Evolutionary conservation across 1,140 invertebrate species (phyloP).

Genomic region (Cyphomyrmex costatus): DNA sequence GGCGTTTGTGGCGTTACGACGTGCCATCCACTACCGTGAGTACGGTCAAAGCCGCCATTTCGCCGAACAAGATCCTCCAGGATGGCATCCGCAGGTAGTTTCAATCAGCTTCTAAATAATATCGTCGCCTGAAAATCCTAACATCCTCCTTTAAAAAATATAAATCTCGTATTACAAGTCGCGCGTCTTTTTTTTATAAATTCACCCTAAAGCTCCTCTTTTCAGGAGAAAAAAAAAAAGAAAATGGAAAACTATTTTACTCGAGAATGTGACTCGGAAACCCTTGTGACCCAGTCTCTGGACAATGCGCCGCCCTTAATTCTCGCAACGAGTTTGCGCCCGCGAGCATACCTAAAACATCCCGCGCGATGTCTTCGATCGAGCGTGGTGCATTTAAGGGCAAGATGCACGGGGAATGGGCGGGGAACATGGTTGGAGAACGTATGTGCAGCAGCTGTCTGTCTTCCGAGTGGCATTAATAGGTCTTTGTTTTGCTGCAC

Average conservation of each 20-base stretch:
- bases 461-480: conserved; percentile 80
- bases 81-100: conserved; percentile 1
- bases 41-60: conserved; percentile 25
- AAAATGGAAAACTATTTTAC: conserved; percentile 15
- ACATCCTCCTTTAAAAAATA: background rate
- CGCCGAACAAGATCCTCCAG: background rate
- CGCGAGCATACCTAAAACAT: conserved; percentile 16
- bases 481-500: conserved; percentile 79
- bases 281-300: conserved; percentile 49
- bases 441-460: conserved; percentile 57
- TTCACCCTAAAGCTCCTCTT: background rate
- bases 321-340: conserved; percentile 43
- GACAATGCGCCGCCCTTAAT: conserved; percentile 54
- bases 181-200: too few species aligned
- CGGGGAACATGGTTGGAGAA: background rate
- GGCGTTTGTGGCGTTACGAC: conserved; percentile 29
- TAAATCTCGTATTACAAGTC: background rate
- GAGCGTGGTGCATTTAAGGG: conserved; percentile 50
- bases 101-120: conserved; percentile 19
- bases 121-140: background rate
- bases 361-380: conserved; percentile 44
- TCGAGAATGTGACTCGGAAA: conserved; percentile 3
- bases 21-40: background rate
- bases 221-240: background rate
- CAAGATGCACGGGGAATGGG: conserved; percentile 27